Evolutionary conservation across 2,888 invertebrate genomes (phyloP).

Genomic region (Caenorhabditis wallacei): DNA sequence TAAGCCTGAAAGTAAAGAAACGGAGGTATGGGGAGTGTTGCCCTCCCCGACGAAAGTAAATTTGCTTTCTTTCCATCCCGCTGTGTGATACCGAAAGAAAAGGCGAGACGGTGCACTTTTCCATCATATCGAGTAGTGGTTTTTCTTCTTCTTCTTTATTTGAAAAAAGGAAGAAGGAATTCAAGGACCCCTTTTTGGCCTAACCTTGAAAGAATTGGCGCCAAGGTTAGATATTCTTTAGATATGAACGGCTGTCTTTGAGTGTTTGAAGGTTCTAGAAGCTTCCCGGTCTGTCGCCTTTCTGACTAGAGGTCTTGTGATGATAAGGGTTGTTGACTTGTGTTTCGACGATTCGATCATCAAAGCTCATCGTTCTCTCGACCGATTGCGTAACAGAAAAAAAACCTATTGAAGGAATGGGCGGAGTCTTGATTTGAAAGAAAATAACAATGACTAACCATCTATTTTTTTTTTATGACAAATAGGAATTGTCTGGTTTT

Average conservation of each 20-base stretch:
- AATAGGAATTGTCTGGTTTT: no score
- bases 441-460: no score
- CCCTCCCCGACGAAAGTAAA: slow-evolving; percentile 46
- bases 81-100: background rate
- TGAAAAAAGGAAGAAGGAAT: no score
- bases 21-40: background rate
- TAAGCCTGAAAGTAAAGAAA: slow-evolving; percentile 57
- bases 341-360: no score
- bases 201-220: background rate
- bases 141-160: no score
- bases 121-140: background rate
- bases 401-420: background rate
- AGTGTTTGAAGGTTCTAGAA: no score
- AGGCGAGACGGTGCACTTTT: background rate
- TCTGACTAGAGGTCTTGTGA: slow-evolving; percentile 41
- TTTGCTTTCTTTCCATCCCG: no score
- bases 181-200: background rate
- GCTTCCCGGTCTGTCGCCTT: slow-evolving; percentile 17
- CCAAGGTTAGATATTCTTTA: background rate
- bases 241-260: slow-evolving; percentile 2
- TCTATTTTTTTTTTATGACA: no score
- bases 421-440: no score
- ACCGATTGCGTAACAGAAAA: slow-evolving; percentile 23
- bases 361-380: slow-evolving; percentile 42
- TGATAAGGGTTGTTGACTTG: slow-evolving; percentile 13